Conservation (phyloP, 2,797 vertebrate genomes). For the Melanotaenia parkinsoni region DNA sequence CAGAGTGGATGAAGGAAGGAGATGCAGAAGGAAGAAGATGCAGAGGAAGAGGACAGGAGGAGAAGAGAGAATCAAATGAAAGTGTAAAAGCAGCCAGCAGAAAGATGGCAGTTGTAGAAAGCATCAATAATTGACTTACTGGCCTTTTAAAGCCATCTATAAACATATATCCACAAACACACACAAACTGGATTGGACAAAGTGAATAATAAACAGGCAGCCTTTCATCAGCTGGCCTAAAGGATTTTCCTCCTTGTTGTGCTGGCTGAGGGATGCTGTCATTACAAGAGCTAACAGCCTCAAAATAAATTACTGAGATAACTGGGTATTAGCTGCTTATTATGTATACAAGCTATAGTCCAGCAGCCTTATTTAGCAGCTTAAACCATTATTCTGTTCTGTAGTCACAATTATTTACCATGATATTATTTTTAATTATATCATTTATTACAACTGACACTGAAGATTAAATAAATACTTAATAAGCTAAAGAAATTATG, state of each 20-base stretch:
- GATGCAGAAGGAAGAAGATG: constrained; percentile 3
- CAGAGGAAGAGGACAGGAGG: neutral
- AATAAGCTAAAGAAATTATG: neutral
- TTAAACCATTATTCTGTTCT: neutral
- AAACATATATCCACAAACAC: constrained; percentile 44
- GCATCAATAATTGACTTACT: constrained; percentile 72
- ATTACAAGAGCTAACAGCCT: constrained; percentile 41
- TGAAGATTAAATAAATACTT: neutral
- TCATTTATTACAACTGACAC: neutral
- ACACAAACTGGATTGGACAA: neutral
- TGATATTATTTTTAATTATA: constrained; percentile 2
- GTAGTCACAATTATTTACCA: constrained; percentile 3
- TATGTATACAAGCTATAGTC: neutral
- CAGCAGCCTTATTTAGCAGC: constrained; percentile 1
- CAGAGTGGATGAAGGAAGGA: constrained; percentile 10
- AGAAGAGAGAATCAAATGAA: constrained; percentile 7
- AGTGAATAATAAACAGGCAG: constrained; percentile 46
- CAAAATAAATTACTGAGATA: constrained; percentile 49
- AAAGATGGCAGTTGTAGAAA: constrained; percentile 34
- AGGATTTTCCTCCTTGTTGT: constrained; percentile 42
- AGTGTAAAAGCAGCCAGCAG: constrained; percentile 18
- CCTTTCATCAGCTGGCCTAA: constrained; percentile 47
- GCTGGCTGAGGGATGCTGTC: constrained; percentile 9
- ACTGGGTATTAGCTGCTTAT: constrained; percentile 21
- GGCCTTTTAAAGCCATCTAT: constrained; percentile 56